Evolutionary conservation across 2,113 vertebrate species (phyloP).

Genomic region (Pseudopodoces humilis): DNA sequence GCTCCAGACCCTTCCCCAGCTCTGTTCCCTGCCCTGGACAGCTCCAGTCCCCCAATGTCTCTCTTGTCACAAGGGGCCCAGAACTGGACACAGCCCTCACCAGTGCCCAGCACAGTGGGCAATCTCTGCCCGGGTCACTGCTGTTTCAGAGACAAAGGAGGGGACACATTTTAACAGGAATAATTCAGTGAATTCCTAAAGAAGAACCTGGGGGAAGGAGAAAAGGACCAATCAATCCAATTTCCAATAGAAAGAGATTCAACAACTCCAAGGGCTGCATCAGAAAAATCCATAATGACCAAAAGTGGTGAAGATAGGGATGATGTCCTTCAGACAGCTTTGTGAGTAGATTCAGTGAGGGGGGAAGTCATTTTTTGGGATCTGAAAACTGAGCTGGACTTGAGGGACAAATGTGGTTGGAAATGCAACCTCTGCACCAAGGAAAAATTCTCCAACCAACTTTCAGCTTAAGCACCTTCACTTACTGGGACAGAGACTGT

Average conservation of each 20-base stretch:
- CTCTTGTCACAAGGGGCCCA: neutral
- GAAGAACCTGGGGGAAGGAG: neutral
- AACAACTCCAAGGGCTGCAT: neutral
- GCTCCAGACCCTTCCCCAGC: neutral
- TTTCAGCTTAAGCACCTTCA: neutral
- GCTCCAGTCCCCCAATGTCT: neutral
- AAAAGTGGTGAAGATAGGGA: neutral
- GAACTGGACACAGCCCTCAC: neutral
- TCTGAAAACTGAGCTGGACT: neutral
- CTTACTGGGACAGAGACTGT: fast-evolving
- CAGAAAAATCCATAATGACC: neutral
- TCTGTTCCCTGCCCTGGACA: fast-evolving
- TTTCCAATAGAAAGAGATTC: neutral
- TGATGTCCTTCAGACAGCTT: neutral
- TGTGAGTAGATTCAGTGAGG: neutral
- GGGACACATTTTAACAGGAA: neutral
- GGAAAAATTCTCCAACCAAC: neutral
- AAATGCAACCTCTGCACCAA: neutral
- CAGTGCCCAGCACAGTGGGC: neutral
- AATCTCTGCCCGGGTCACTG: neutral
- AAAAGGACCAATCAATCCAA: neutral
- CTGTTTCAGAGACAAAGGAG: neutral
- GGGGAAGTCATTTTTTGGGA: neutral
- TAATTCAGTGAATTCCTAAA: neutral
- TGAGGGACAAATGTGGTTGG: neutral